phyloP scores from a whole-genome alignment of 2,888 invertebrate genomes.

The Ennomos quercinarius region DNA sequence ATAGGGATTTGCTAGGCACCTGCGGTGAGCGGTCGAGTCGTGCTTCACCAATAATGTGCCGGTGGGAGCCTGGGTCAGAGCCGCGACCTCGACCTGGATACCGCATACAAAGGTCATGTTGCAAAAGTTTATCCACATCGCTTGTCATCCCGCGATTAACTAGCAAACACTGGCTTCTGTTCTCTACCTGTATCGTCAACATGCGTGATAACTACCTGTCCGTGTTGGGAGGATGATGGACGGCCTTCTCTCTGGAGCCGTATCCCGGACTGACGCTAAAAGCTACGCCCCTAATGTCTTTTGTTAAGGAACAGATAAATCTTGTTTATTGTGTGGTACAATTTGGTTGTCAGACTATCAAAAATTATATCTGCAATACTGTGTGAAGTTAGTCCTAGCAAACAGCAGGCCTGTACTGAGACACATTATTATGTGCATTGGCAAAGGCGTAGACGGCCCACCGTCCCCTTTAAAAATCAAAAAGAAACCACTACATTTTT shows the following conservation, averaged over 20 bases:
- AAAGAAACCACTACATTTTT: no score
- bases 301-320: no score
- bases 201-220: constrained; percentile 6
- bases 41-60: constrained; percentile 45
- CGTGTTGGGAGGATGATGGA: constrained; percentile 10
- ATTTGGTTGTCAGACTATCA: no score
- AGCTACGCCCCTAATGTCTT: constrained; percentile 7
- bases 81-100: constrained; percentile 68
- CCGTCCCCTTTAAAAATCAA: no score
- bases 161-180: not conserved
- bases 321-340: no score
- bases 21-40: constrained; percentile 43
- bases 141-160: constrained; percentile 1
- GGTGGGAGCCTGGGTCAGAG: constrained; percentile 51
- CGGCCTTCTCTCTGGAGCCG: not conserved
- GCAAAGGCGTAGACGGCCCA: no score
- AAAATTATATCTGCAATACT: no score
- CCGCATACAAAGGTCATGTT: constrained; percentile 58
- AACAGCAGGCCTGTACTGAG: no score
- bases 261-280: constrained; percentile 5
- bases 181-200: not conserved
- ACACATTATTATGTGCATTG: no score
- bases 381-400: no score
- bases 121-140: constrained; percentile 42
- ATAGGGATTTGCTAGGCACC: constrained; percentile 22